Base-by-base conservation (phyloP, 1,140 invertebrate species). In the Nebria ingens region DNA sequence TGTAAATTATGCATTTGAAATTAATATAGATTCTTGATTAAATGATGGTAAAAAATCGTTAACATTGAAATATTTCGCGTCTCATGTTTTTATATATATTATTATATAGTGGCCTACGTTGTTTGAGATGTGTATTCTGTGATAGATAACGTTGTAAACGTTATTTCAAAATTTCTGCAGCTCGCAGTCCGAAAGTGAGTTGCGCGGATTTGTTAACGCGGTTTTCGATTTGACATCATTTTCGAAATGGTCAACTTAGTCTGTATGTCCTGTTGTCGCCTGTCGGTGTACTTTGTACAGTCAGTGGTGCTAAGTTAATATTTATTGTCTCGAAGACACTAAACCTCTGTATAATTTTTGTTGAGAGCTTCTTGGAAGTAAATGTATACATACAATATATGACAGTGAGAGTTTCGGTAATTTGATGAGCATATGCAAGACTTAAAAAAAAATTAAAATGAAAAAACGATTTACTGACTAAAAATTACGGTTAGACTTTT, bases 221-320 rank as follows among this genome's bases (percentile, higher is more conserved):
- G n/a, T n/a, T n/a, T n/a, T n/a, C n/a, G n/a, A n/a, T n/a, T n/a
- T n/a, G n/a, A n/a, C n/a, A n/a, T n/a, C n/a, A n/a, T n/a, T n/a
- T n/a, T n/a, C n/a, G n/a, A n/a, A n/a, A n/a, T n/a, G n/a, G n/a
- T n/a, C n/a, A n/a, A n/a, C n/a, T n/a, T n/a, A n/a, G n/a, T n/a
- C n/a, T n/a, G n/a, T n/a, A n/a, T n/a, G n/a, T n/a, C n/a, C n/a
- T n/a, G n/a, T n/a, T n/a, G n/a, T n/a, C n/a, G n/a, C 42, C 12
- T 49, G 15, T 49, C 3, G 6, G 42, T 49, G 42, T 49, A 49
- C 42, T 6, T 22, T 21, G 50, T 51, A 51, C 50, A 51, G 50
- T 51, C 50, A 21, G 50, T 51, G 50, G 50, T 51, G 50, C 50
- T 51, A 51, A 51, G 50, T 51, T 51, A 51, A 20, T 9, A 20